Evolutionary conservation across 2,797 vertebrate genomes (phyloP).

Genomic region (Sebastes elongatus): DNA sequence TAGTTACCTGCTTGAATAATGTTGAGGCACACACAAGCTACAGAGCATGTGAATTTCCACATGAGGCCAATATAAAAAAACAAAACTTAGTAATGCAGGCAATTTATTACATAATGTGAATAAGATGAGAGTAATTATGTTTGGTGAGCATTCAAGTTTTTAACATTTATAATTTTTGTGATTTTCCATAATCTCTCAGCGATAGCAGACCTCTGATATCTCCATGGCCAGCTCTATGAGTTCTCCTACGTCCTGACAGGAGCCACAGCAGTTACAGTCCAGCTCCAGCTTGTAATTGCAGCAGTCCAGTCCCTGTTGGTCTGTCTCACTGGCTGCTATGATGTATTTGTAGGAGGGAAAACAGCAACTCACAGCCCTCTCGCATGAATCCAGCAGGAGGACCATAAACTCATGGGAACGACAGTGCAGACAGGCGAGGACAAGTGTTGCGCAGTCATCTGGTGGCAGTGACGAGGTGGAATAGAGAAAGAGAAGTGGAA

Average conservation of each 20-base stretch:
- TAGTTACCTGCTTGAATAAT: neutral
- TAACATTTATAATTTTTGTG: neutral
- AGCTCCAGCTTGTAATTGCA: slow-evolving; percentile 84
- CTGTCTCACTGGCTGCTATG: slow-evolving; percentile 71
- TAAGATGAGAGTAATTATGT: neutral
- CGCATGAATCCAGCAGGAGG: slow-evolving; percentile 84
- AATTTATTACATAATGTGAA: neutral
- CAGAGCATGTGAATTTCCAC: neutral
- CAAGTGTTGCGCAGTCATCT: slow-evolving; percentile 89
- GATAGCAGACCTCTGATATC: slow-evolving; percentile 91
- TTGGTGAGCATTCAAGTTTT: neutral
- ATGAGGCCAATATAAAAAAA: neutral
- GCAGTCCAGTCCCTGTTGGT: slow-evolving; percentile 67
- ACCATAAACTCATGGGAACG: slow-evolving; percentile 86
- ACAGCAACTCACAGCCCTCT: slow-evolving; percentile 79
- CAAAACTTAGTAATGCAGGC: neutral
- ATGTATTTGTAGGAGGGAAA: slow-evolving; percentile 85
- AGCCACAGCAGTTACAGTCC: slow-evolving; percentile 85
- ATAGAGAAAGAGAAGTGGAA: neutral
- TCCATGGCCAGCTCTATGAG: slow-evolving; percentile 91
- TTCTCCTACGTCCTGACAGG: slow-evolving; percentile 87
- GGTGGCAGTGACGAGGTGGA: slow-evolving; percentile 11
- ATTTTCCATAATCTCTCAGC: slow-evolving; percentile 53
- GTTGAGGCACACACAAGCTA: neutral
- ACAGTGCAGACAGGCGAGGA: slow-evolving; percentile 90